A percentile compares a stretch with the other conserved stretches of the same genome.
These are phyloP conservation scores for Saccopteryx bilineata DNA, from an alignment of 2,113 vertebrate species.

Conservation along the genomic window DNA sequence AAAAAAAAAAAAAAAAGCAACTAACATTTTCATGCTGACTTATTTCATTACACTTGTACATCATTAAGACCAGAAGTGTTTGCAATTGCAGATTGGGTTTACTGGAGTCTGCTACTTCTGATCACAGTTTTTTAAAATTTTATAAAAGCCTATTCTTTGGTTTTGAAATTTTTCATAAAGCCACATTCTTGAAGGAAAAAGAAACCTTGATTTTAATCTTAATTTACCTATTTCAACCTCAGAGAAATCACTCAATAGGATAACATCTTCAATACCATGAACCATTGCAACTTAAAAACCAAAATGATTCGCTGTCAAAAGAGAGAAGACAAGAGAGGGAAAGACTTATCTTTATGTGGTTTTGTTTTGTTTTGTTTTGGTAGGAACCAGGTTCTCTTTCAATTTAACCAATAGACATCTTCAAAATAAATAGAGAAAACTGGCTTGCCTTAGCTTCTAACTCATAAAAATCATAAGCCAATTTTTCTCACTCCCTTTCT, in stretches of 20 bases:
- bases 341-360: not conserved
- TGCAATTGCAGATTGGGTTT: not conserved
- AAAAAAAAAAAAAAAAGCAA: not conserved
- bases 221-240: not conserved
- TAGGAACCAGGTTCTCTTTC: not conserved
- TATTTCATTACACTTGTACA: constrained; percentile 22
- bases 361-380: not conserved
- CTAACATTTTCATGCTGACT: not conserved
- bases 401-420: not conserved
- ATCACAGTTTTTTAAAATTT: constrained; percentile 5
- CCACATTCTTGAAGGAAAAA: not conserved
- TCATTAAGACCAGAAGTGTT: not conserved
- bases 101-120: constrained; percentile 1
- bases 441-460: constrained; percentile 18
- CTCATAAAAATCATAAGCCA: not conserved
- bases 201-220: not conserved
- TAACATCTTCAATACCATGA: not conserved
- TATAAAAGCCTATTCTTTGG: not conserved
- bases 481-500: not conserved
- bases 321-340: not conserved
- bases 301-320: constrained; percentile 14
- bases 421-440: constrained; percentile 4
- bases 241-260: not conserved
- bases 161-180: constrained; percentile 17
- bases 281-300: not conserved